These are phyloP conservation scores for Machaerirhynchus nigripectus DNA, from an alignment of 2,113 vertebrate genomes.

Conservation along the genomic window DNA sequence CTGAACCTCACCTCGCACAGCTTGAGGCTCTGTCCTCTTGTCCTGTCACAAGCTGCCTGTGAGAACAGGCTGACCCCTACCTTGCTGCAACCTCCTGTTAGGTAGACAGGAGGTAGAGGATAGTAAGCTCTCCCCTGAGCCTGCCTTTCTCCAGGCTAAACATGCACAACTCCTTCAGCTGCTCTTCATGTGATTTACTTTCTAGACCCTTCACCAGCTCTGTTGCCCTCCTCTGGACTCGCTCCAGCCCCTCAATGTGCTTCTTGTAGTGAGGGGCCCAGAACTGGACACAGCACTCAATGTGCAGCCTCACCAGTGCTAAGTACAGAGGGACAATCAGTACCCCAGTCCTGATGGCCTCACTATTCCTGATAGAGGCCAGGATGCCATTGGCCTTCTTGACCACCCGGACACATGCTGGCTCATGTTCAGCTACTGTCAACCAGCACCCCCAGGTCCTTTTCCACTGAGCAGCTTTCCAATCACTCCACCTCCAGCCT, in stretches of 20 bases:
- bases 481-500: too few species aligned
- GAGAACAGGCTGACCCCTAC: not conserved
- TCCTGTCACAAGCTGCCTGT: not conserved
- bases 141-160: not conserved
- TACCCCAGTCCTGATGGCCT: not conserved
- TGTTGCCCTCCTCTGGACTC: not conserved
- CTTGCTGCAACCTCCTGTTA: not conserved
- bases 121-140: not conserved
- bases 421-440: not conserved
- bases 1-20: not conserved
- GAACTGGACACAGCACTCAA: not conserved
- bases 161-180: not conserved
- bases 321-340: too few species aligned
- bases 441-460: not conserved
- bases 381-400: not conserved
- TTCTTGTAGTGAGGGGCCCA: not conserved
- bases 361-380: not conserved
- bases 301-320: accelerated
- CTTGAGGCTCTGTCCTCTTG: not conserved
- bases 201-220: not conserved
- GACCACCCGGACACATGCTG: not conserved
- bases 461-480: not conserved
- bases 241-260: not conserved
- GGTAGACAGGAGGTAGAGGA: not conserved
- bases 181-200: not conserved